Base-by-base conservation (phyloP, 30 jellyfish, hydroid and myxozoan species). In the Hydractinia symbiolongicarpus region DNA sequence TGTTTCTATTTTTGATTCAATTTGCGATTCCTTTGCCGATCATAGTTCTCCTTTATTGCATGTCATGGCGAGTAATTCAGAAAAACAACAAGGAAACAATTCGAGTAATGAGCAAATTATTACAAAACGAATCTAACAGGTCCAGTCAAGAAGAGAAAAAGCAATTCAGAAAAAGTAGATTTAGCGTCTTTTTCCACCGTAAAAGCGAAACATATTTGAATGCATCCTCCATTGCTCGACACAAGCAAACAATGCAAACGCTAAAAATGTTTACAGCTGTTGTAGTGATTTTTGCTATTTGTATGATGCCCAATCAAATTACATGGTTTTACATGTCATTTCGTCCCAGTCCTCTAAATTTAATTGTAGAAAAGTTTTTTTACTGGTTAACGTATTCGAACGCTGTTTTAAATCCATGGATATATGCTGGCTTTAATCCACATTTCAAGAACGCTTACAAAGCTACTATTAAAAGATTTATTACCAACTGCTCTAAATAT, bases 231-330 rank as follows among this genome's bases (percentile, higher is more conserved):
- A 52, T 86, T 4, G 86, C 82, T 16, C 87, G 96, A 8, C 81
- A 81, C 86, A 79, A 73, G 61, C 96, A 88, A 79, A 88, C 96
- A 61, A 78, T 86, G 61, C 88, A 91, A 53, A 83, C 94, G 40
- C 75, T 88, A 54, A 73, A 79, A 62, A 88, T 88, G 96, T 88
- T 88, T 81, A 82, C 92, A n/a, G 79, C 87, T 51, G 96, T 88
- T 17, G 96, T 84, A n/a, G 82, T 73, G 14, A 90, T 88, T 80
- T 82, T 88, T 55, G 96, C 95, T 61, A 44, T 84, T 15, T 88
- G 96, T 83, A 79, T 88, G 84, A 67, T 88, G 83, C 96, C 96
- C 72, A 88, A 82, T 83, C 96, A 88, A 53, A 61, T 88, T 64
- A 84, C 92, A n/a, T 88, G 96, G 96, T 53, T 88, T 8, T 88